These are phyloP conservation scores for Drosophila yakuba DNA, from an alignment of 1,140 invertebrate genomes.

Conservation along the genomic window DNA sequence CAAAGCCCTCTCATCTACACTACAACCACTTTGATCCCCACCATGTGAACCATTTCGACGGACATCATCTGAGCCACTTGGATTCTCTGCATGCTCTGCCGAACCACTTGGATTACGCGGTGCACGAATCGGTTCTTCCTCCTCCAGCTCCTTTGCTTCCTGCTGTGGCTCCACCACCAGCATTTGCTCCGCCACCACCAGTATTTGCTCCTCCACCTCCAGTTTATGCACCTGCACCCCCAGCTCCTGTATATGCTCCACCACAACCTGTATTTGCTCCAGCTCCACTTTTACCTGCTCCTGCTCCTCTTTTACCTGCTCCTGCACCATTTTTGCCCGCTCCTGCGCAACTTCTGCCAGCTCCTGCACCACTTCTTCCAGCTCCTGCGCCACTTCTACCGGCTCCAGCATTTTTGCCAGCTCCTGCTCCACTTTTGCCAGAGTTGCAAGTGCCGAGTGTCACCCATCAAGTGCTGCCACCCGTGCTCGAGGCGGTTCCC, in stretches of 20 bases:
- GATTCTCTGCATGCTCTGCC: slow-evolving; percentile 32
- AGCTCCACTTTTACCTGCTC: slow-evolving; percentile 23
- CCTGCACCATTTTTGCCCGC: slow-evolving; percentile 22
- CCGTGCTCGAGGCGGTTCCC: slow-evolving; percentile 65
- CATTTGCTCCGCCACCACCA: slow-evolving; percentile 35
- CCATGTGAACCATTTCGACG: slow-evolving; percentile 36
- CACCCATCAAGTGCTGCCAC: slow-evolving; percentile 63
- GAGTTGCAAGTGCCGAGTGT: slow-evolving; percentile 42
- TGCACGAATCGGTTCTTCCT: slow-evolving; percentile 20
- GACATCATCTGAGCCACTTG: slow-evolving; percentile 28
- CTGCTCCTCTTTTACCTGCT: slow-evolving; percentile 18
- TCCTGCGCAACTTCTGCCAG: slow-evolving; percentile 48
- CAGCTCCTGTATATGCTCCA: slow-evolving; percentile 26
- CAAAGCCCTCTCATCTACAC: slow-evolving; percentile 67
- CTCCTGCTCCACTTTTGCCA: slow-evolving; percentile 38
- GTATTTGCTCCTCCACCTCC: slow-evolving; percentile 28
- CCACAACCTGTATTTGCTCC: slow-evolving; percentile 35
- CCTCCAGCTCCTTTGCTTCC: slow-evolving; percentile 45
- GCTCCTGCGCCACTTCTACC: slow-evolving; percentile 27
- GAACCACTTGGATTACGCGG: slow-evolving; percentile 57
- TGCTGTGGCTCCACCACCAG: slow-evolving; percentile 38
- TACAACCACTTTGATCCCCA: slow-evolving; percentile 44
- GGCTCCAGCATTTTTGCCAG: slow-evolving; percentile 5
- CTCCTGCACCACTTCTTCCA: slow-evolving; percentile 30
- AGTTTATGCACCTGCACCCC: slow-evolving; percentile 23